Conservation (phyloP, 2,888 invertebrate genomes). For the Augiades crinisus region DNA sequence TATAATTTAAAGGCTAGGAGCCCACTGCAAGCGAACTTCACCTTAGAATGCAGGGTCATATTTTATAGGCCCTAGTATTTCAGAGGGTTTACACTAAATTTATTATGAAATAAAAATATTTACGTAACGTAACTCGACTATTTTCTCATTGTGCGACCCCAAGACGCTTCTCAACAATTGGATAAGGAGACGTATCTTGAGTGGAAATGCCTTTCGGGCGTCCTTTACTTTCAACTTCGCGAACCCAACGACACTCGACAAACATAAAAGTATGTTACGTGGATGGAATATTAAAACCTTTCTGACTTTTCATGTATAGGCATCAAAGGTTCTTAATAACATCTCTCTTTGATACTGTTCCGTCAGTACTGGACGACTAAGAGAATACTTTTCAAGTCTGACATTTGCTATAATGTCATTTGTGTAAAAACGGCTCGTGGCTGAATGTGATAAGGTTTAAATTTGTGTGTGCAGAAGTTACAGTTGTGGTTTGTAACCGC, state of each 20-base stretch:
- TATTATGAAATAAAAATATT: too few relatives aligned
- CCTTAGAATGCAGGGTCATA: too few relatives aligned
- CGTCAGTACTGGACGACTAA: slow-evolving; percentile 57
- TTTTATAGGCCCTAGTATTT: too few relatives aligned
- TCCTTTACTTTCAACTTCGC: slow-evolving; percentile 50
- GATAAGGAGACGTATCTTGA: slow-evolving; percentile 56
- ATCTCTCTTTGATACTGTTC: slow-evolving; percentile 52
- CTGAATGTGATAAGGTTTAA: slow-evolving; percentile 31
- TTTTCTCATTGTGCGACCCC: slow-evolving; percentile 40
- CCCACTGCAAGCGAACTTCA: too few relatives aligned
- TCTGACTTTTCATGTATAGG: slow-evolving; percentile 55
- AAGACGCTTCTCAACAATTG: slow-evolving; percentile 53
- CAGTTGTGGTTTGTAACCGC: slow-evolving; percentile 40
- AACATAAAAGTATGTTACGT: slow-evolving; percentile 56
- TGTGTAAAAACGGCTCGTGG: background rate
- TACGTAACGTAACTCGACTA: slow-evolving; percentile 24
- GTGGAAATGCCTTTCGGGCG: slow-evolving; percentile 41
- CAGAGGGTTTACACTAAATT: too few relatives aligned
- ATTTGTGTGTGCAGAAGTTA: slow-evolving; percentile 31
- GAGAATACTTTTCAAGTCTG: slow-evolving; percentile 36
- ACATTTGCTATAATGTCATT: background rate
- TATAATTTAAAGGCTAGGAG: too few relatives aligned
- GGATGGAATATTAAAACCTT: slow-evolving; percentile 61
- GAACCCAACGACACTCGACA: slow-evolving; percentile 55
- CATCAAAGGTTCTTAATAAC: slow-evolving; percentile 59